Base-by-base conservation (phyloP, 2,888 invertebrate genomes). In the Polietes domitor region DNA sequence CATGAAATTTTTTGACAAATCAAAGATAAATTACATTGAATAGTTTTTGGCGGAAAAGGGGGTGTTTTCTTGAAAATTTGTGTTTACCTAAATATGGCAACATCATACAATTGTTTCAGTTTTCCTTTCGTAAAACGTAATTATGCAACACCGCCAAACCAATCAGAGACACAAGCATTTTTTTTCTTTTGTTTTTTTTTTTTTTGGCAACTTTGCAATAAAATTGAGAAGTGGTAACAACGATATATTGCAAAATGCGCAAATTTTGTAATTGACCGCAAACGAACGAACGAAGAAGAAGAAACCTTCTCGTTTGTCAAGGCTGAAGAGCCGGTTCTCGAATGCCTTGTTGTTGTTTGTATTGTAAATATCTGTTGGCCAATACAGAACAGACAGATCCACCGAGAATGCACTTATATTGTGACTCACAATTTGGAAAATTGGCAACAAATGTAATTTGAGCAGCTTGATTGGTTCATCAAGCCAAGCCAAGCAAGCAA, bases 141-240 rank as follows among this genome's bases (percentile, higher is more conserved):
- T 80, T 80, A 76, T 76, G 80, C 71, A 80, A 80, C 75, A 80
- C 19, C n/a, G 32, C 24, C 24, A 65, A 53, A 53, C 3, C 24
- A 41, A 37, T 26, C 15, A 21, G 50, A 55, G 65, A 41, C 19
- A 41, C 37, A 1, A 19, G 19, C 21, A 68, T 1, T 28, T 28
- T 61, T 15, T 7, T 50, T 65, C 1, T 26, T 26, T 2, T 47
- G 43, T 47, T 58, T 26, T 24, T 1, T 32, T 26, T 24, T 1
- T 32, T 53, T 73, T 58, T 61, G 73, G 41, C 41, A 73, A 73
- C n/a, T 58, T 58, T 24, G 58, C 58, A 73, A 73, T 43, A 73
- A 41, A 28, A 5, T 17, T 32, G 43, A 71, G 2, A 47, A 4
- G 43, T 43, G 5, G 15, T n/a, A 50, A 41, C 70, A 53, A 32